These are phyloP conservation scores for Caenorhabditis auriculariae DNA, from an alignment of 2,888 invertebrate genomes.

Conservation along the genomic window DNA sequence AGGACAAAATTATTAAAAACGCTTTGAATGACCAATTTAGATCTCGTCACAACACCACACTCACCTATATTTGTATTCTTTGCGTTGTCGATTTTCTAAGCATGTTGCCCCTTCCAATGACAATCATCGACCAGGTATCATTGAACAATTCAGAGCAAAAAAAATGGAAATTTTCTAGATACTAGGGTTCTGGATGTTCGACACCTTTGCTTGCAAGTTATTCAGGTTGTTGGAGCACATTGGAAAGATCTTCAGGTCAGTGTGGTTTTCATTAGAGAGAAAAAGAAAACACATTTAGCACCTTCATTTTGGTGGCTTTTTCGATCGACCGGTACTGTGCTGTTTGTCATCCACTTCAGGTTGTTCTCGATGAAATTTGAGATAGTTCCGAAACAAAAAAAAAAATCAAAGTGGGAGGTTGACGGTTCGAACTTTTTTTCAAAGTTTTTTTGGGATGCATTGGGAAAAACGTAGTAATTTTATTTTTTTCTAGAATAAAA, in stretches of 20 bases:
- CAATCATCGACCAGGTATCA: conserved; percentile 60
- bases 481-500: neutral
- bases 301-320: conserved; percentile 49
- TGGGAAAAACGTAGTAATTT: neutral
- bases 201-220: conserved; percentile 60
- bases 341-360: conserved; percentile 46
- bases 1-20: too few relatives aligned
- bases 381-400: neutral
- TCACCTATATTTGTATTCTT: conserved; percentile 59
- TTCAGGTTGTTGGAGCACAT: conserved; percentile 63
- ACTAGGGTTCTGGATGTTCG: conserved; percentile 63
- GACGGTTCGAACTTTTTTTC: neutral
- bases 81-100: conserved; percentile 58
- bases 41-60: conserved; percentile 56
- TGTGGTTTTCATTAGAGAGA: neutral
- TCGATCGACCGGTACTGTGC: conserved; percentile 46
- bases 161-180: conserved; percentile 48
- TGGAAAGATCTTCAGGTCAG: conserved; percentile 36
- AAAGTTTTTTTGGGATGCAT: neutral
- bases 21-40: too few relatives aligned
- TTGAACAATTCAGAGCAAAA: too few relatives aligned
- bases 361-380: too few relatives aligned
- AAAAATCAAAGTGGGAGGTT: neutral
- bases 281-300: conserved; percentile 30
- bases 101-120: conserved; percentile 61